A percentile compares a stretch with the other conserved stretches of the same genome.
Evolutionary conservation across 1,140 invertebrate species (phyloP).

Genomic region (Caenorhabditis brenneri): DNA sequence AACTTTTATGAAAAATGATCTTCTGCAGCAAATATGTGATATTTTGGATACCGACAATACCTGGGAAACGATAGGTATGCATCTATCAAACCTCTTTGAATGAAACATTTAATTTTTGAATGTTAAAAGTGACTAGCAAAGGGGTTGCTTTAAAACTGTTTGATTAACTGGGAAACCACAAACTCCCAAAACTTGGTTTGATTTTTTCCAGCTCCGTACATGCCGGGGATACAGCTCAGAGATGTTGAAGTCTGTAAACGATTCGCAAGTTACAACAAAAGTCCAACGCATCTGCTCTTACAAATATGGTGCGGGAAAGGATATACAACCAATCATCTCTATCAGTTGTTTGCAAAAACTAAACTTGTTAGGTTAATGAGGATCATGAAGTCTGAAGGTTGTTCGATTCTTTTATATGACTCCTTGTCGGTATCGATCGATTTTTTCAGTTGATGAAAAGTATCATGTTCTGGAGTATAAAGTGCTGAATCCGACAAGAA

Average conservation of each 20-base stretch:
- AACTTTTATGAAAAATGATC: not conserved
- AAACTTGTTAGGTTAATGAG: slow-evolving; percentile 79
- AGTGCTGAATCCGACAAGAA: slow-evolving; percentile 45
- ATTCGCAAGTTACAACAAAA: slow-evolving; percentile 75
- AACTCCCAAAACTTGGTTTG: no score
- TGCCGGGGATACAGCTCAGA: slow-evolving; percentile 65
- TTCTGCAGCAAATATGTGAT: slow-evolving; percentile 75
- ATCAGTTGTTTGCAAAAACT: slow-evolving; percentile 78
- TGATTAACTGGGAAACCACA: no score
- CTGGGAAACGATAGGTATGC: slow-evolving; percentile 79
- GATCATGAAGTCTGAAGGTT: not conserved
- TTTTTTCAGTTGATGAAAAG: slow-evolving; percentile 73
- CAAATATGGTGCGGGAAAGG: slow-evolving; percentile 81
- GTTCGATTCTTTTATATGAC: not conserved
- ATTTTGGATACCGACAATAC: slow-evolving; percentile 80
- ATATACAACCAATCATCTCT: slow-evolving; percentile 77
- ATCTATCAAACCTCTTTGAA: no score
- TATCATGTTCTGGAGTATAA: slow-evolving; percentile 26
- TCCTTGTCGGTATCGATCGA: slow-evolving; percentile 70
- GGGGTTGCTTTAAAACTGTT: no score
- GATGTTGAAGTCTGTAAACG: slow-evolving; percentile 74
- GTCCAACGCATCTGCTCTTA: slow-evolving; percentile 77
- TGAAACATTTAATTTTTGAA: no score
- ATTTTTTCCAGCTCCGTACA: slow-evolving; percentile 65
- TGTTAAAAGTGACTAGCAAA: no score